Evolutionary conservation across 2,113 vertebrate genomes (phyloP), one percentile per base, ranked within the genome.

Genomic region (Labeo catla): DNA sequence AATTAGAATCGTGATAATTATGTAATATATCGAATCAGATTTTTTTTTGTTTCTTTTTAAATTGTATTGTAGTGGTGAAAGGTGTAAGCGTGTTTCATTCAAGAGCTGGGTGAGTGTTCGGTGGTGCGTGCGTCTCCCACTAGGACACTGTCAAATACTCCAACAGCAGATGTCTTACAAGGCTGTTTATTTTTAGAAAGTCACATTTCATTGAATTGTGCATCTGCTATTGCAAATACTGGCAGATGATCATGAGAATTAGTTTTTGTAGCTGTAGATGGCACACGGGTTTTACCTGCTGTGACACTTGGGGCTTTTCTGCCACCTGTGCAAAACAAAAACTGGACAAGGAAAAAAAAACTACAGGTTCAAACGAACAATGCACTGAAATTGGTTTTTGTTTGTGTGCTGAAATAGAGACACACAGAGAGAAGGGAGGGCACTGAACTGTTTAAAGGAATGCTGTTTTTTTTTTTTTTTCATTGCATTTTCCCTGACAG

Each of bases 381-480:
- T 66, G 7, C 78, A 45, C 9, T 63, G 28, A 61, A 16, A 15
- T 15, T 65, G 13, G 43, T 12, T 66, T 66, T 81, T 81, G 59
- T 66, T 49, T 49, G 61, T 65, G 79, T 81, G 59, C 43, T 49
- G 12, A 81, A 70, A 82, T 66, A 70, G 39, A 79, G 74, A 54
- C 4, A 21, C 6, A 5, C 36, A 21, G 16, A 45, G 70, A 28
- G 45, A 10, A 68, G 50, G 49, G 6, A 81, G 52, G 8, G 61
- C 76, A 85, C 63, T 81, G 70, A 72, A 78, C 76, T 73, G 63
- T 86, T 77, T 80, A 36, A 80, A 87, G 81, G 78, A 83, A 85
- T 85, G 81, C 88, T 73, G 85, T 81, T 81, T 68, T 57, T 57
- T 39, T n/a, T n/a, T n/a, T n/a, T 39, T 39, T 76, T 79, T 84